Evolutionary conservation across 1,140 invertebrate genomes (phyloP), one percentile per base, ranked within the genome.

Genomic region (Danaus plexippus): DNA sequence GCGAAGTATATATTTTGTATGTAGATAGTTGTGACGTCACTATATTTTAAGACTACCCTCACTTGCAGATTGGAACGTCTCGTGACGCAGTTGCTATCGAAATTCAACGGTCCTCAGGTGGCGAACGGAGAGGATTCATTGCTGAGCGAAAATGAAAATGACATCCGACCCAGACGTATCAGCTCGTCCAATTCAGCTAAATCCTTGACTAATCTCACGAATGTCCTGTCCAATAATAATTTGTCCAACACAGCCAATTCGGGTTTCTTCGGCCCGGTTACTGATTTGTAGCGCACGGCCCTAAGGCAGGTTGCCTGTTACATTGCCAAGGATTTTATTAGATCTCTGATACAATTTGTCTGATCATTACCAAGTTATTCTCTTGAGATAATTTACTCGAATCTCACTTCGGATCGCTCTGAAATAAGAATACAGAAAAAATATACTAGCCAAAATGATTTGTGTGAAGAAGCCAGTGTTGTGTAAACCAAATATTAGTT

Each of bases 61-160:
- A 69, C 47, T 80, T 76, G 18, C 77, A 88, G 87, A 80, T 74
- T 88, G 53, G 87, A 88, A 67, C 77, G 80, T 61, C 69, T 88
- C 54, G 85, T 88, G 41, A 88, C 87, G 51, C 87, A 88, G 62
- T 67, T 88, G 52, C 81, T 83, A 60, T 85, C 85, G 10, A 88
- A 87, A 67, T 83, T 80, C 74, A 80, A 80, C 69, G 83, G 77
- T 13, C 57, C 73, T 7, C 77, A 80, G 56, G 47, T 74, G 22
- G 64, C 65, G 51, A 84, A 80, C 67, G 76, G 77, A 10, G 75
- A 78, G 55, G 78, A 85, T 0, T 81, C 79, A 11, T 63, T 85
- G 63, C 69, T 75, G 63, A 78, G 77, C 71, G 77, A 86, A 57
- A 50, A 77, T 69, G 77, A 83, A 62, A 73, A 77, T 63, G 77